Conservation (phyloP, 2,888 invertebrate species). For the Glomeris marginata region DNA sequence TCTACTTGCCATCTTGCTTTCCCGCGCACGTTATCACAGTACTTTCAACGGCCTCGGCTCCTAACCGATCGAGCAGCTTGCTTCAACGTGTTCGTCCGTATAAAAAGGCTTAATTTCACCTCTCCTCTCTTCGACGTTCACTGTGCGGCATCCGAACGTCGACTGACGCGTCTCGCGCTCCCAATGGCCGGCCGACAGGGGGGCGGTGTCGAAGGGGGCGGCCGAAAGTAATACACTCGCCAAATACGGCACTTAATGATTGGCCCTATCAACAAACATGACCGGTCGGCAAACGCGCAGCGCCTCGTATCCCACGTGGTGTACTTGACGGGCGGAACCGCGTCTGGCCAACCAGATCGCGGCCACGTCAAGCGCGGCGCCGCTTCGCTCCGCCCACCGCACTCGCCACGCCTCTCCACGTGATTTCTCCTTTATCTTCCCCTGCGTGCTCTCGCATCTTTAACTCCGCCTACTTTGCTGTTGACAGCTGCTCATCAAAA, state of each 20-base stretch:
- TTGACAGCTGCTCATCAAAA: constrained; percentile 16
- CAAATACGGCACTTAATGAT: constrained; percentile 26
- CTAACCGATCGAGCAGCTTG: too few relatives aligned
- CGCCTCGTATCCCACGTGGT: constrained; percentile 24
- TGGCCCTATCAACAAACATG: constrained; percentile 26
- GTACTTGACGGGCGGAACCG: constrained; percentile 21
- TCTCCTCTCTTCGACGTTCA: too few relatives aligned
- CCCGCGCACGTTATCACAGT: too few relatives aligned
- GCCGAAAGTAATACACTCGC: constrained; percentile 22
- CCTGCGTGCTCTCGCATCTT: neutral
- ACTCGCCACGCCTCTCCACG: constrained; percentile 6
- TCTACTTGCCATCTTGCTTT: too few relatives aligned
- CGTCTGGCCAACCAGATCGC: neutral
- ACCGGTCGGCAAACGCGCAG: constrained; percentile 21
- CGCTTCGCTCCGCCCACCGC: neutral
- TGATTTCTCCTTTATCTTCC: neutral
- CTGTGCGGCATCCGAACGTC: too few relatives aligned
- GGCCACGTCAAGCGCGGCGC: neutral
- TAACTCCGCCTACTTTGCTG: neutral
- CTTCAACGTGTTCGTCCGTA: too few relatives aligned
- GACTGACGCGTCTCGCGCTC: neutral
- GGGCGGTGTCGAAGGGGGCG: neutral
- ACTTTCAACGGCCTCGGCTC: too few relatives aligned
- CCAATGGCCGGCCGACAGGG: neutral
- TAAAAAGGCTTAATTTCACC: too few relatives aligned